Percentiles rank a stretch among this genome's conserved stretches.
These are phyloP conservation scores for Drosophila ananassae DNA, from an alignment of 1,140 invertebrate species.

Conservation along the genomic window DNA sequence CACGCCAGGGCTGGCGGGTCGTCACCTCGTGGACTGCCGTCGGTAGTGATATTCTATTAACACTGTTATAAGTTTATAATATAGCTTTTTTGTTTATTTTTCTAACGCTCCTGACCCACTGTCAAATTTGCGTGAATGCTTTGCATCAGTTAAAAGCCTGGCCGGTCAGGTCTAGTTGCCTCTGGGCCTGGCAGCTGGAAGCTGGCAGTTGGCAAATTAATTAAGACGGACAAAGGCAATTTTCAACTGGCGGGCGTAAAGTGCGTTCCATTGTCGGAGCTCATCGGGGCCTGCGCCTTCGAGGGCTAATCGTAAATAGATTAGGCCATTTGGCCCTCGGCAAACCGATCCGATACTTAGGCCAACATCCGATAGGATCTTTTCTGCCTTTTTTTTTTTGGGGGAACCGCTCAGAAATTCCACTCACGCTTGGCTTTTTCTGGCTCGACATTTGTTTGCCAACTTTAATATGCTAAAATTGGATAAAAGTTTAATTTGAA, in stretches of 20 bases:
- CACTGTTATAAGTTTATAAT: too few relatives aligned
- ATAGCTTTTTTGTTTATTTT: too few relatives aligned
- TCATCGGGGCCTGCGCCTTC: constrained; percentile 5
- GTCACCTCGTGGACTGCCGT: too few relatives aligned
- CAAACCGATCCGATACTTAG: neutral
- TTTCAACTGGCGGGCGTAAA: constrained; percentile 49
- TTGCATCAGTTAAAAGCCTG: constrained; percentile 16
- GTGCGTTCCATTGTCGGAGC: constrained; percentile 43
- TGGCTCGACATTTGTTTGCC: constrained; percentile 39
- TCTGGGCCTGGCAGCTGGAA: neutral
- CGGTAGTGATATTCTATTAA: too few relatives aligned
- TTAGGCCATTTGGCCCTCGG: constrained; percentile 15
- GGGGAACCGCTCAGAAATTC: constrained; percentile 23
- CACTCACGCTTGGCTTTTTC: constrained; percentile 53
- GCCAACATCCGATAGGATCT: constrained; percentile 2
- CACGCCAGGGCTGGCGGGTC: too few relatives aligned
- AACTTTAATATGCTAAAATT: constrained; percentile 79
- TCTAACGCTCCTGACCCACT: neutral
- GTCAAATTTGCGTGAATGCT: constrained; percentile 5
- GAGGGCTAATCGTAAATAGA: constrained; percentile 44
- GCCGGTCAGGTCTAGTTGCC: constrained; percentile 11
- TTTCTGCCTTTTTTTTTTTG: constrained; percentile 28
- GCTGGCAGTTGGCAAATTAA: constrained; percentile 66
- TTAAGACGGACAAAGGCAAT: constrained; percentile 79
- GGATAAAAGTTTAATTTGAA: constrained; percentile 81